These are phyloP conservation scores for Agrypnus murinus DNA, from an alignment of 2,888 invertebrate species.

Conservation along the genomic window DNA sequence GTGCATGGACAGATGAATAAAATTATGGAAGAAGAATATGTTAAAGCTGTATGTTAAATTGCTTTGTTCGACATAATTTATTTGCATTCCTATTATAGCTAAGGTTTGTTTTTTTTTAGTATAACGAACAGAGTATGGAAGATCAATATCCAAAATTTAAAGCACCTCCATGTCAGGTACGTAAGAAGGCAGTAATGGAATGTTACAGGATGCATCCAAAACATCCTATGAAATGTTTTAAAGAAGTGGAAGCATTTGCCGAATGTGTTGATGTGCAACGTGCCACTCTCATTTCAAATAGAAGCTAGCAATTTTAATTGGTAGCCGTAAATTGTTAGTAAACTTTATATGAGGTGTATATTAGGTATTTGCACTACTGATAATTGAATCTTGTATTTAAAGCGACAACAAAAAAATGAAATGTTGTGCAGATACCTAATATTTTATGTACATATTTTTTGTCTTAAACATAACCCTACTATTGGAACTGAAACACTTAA, in stretches of 20 bases:
- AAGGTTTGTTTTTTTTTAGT: too few species aligned
- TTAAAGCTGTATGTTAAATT: slow-evolving; percentile 72
- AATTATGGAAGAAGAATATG: slow-evolving; percentile 75
- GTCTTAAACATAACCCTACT: too few species aligned
- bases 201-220: slow-evolving; percentile 77
- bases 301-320: slow-evolving; percentile 25
- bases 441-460: too few species aligned
- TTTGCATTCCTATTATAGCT: too few species aligned
- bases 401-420: too few species aligned
- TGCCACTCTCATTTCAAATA: slow-evolving; percentile 57
- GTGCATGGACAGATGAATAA: slow-evolving; percentile 75
- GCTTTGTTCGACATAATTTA: too few species aligned
- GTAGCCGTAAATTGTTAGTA: slow-evolving; percentile 15
- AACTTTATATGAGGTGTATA: background rate
- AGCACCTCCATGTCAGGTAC: slow-evolving; percentile 74
- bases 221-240: slow-evolving; percentile 76
- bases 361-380: background rate
- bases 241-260: slow-evolving; percentile 76
- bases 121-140: too few species aligned
- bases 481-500: too few species aligned
- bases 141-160: slow-evolving; percentile 13
- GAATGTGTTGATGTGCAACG: slow-evolving; percentile 77
- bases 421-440: too few species aligned
- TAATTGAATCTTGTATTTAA: too few species aligned
- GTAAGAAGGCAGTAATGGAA: slow-evolving; percentile 74